A percentile compares a stretch with the other conserved stretches of the same genome.
phyloP scores from a whole-genome alignment of 2,113 vertebrate genomes.

The Macquaria ambigua region DNA sequence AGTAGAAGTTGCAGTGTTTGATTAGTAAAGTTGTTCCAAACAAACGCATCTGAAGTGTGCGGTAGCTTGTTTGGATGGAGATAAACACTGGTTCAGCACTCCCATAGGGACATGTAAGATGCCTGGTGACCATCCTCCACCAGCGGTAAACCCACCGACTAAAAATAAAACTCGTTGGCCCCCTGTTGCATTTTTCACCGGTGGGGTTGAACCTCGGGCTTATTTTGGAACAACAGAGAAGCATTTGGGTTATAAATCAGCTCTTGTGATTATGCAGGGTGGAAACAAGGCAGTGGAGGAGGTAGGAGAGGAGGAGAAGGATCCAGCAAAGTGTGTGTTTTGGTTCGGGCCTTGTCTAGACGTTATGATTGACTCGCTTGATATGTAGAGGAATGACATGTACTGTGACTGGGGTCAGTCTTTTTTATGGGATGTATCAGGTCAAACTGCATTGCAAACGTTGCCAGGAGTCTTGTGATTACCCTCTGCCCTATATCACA shows the following conservation, averaged over 20 bases:
- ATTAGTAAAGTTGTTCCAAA: slow-evolving; percentile 11
- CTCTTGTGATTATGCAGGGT: slow-evolving; percentile 11
- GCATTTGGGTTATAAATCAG: slow-evolving; percentile 36
- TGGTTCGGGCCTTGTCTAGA: slow-evolving; percentile 55
- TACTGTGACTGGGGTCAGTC: slow-evolving; percentile 11
- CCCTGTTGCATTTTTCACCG: slow-evolving; percentile 27
- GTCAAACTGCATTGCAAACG: not conserved
- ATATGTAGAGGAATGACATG: slow-evolving; percentile 13
- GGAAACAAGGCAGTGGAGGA: not conserved
- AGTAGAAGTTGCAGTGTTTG: slow-evolving; percentile 16
- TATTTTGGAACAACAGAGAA: slow-evolving; percentile 21
- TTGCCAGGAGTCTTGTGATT: not conserved
- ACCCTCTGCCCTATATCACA: not conserved
- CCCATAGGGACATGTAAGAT: not conserved
- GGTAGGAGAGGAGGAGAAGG: not conserved
- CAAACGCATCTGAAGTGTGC: not conserved
- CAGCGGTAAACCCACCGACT: slow-evolving; percentile 25
- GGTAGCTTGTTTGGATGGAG: not conserved
- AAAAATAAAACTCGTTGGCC: slow-evolving; percentile 32
- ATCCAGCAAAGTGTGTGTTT: slow-evolving; percentile 47
- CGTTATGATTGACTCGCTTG: slow-evolving; percentile 46
- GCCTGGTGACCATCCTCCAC: slow-evolving; percentile 19
- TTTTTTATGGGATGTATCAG: slow-evolving; percentile 2
- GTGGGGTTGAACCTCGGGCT: slow-evolving; percentile 5
- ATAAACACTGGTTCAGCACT: not conserved